A percentile compares a stretch with the other conserved stretches of the same genome.
These are phyloP conservation scores for Rhamnusium bicolor DNA, from an alignment of 2,888 invertebrate genomes.

Conservation along the genomic window DNA sequence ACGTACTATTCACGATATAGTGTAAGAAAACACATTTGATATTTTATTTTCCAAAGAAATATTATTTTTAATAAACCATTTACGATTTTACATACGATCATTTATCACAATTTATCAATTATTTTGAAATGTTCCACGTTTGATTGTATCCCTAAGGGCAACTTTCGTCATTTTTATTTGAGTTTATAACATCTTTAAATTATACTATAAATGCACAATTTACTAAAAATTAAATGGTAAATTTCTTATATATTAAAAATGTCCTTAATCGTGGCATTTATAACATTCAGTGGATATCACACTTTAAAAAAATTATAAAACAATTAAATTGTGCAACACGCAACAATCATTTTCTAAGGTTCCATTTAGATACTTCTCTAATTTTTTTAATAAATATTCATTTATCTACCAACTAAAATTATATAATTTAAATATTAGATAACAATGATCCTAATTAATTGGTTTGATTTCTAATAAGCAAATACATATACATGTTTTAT, in stretches of 20 bases:
- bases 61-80: neutral
- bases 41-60: neutral
- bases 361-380: constrained; percentile 62
- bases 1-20: neutral
- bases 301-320: constrained; percentile 47
- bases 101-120: neutral
- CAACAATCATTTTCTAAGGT: constrained; percentile 63
- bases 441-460: constrained; percentile 70
- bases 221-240: neutral
- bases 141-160: neutral
- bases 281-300: constrained; percentile 54
- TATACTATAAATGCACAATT: neutral
- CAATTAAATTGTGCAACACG: constrained; percentile 67
- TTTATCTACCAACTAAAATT: constrained; percentile 64
- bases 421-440: constrained; percentile 69
- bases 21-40: no score
- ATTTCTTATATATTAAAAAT: constrained; percentile 12
- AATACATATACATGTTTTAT: constrained; percentile 60
- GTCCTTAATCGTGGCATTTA: constrained; percentile 13
- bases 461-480: constrained; percentile 71
- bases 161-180: no score
- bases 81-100: neutral
- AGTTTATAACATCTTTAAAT: neutral
- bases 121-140: neutral
- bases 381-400: constrained; percentile 64